Percentiles rank a stretch among this genome's conserved stretches.
Evolutionary conservation across 1,140 invertebrate species (phyloP).

Genomic region (Nasonia longicornis): DNA sequence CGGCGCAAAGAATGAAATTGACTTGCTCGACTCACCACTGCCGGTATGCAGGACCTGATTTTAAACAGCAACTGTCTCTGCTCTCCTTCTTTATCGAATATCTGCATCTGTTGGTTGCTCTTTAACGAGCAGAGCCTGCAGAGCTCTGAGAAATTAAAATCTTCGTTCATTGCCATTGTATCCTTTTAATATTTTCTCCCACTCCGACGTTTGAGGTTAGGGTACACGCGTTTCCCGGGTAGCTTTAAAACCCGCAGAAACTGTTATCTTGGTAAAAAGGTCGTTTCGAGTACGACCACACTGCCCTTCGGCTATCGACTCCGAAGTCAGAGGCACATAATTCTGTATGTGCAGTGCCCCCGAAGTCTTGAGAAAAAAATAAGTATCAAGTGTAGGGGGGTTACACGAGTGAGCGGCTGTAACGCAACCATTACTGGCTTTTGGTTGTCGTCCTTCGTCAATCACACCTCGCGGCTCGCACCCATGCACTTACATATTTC

Average conservation of each 20-base stretch:
- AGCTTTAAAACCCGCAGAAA: conserved; percentile 20
- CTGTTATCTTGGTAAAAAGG: not conserved
- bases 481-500: not conserved
- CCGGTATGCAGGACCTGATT: conserved; percentile 75
- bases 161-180: conserved; percentile 74
- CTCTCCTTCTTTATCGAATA: conserved; percentile 79
- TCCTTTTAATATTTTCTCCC: not conserved
- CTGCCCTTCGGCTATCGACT: not conserved
- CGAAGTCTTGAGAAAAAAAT: not conserved
- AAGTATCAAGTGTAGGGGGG: not conserved
- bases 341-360: not conserved
- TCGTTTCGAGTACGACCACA: not conserved
- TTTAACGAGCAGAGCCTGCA: conserved; percentile 78
- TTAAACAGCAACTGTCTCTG: conserved; percentile 78
- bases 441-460: conserved; percentile 27
- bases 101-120: conserved; percentile 74
- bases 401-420: conserved; percentile 12
- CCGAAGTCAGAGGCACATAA: not conserved
- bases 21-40: conserved; percentile 70
- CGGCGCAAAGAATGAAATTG: not conserved
- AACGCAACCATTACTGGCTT: conserved; percentile 41
- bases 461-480: conserved; percentile 5
- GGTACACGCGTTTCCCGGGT: conserved; percentile 22
- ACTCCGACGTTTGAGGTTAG: conserved; percentile 34
- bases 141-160: conserved; percentile 77